These are phyloP conservation scores for Corvus moneduloides DNA, from an alignment of 2,113 vertebrate species.

Conservation along the genomic window DNA sequence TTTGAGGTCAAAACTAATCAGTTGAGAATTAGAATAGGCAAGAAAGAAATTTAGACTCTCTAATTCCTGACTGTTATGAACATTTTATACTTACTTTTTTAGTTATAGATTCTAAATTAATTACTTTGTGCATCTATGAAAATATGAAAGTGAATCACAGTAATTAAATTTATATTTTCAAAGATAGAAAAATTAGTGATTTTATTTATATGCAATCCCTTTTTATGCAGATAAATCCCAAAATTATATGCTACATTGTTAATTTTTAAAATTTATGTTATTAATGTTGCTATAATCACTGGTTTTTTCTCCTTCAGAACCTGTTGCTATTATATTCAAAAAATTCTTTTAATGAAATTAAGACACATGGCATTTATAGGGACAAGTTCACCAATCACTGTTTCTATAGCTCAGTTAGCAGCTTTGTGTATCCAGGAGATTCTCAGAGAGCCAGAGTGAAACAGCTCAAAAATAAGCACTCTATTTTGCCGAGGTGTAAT, in stretches of 20 bases:
- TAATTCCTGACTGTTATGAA: background rate
- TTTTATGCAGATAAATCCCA: background rate
- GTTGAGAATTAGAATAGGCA: background rate
- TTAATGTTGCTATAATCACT: background rate
- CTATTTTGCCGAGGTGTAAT: background rate
- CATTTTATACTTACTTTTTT: background rate
- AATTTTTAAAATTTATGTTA: background rate
- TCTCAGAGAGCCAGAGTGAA: background rate
- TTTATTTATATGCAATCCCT: background rate
- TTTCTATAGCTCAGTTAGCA: background rate
- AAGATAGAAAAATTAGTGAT: background rate
- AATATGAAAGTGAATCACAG: background rate
- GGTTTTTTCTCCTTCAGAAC: background rate
- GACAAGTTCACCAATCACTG: background rate
- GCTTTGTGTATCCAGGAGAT: background rate
- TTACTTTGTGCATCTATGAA: background rate
- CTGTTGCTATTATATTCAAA: background rate
- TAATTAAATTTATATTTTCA: background rate
- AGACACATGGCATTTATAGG: background rate
- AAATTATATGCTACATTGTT: background rate
- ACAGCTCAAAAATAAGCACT: background rate
- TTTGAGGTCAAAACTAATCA: background rate
- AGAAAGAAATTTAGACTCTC: background rate
- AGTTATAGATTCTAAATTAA: background rate
- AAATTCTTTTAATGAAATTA: background rate